phyloP scores from a whole-genome alignment of 2,797 vertebrate species.

The Agapornis canus region DNA sequence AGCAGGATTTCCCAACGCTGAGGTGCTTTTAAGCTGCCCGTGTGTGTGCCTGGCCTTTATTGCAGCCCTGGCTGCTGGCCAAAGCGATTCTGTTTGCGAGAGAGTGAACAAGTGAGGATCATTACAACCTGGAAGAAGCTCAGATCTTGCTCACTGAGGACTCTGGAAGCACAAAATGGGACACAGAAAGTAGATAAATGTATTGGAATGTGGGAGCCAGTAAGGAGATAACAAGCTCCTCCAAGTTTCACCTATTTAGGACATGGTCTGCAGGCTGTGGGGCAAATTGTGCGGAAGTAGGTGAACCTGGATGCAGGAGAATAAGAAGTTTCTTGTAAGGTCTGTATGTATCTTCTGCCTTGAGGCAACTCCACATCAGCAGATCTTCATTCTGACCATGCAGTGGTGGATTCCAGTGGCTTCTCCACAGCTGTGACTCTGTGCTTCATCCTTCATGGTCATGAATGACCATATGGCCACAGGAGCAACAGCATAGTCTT shows the following conservation, averaged over 20 bases:
- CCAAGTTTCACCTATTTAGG: background rate
- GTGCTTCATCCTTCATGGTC: background rate
- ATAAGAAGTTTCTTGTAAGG: background rate
- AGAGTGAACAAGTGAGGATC: constrained; percentile 35
- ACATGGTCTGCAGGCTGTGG: background rate
- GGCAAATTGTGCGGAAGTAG: background rate
- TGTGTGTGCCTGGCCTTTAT: constrained; percentile 30
- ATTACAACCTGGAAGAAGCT: constrained; percentile 12
- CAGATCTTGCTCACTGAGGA: background rate
- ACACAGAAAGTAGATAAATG: background rate
- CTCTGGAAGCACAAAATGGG: background rate
- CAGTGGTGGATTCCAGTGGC: background rate
- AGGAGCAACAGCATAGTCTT: background rate
- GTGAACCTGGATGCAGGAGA: background rate
- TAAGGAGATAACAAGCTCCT: background rate
- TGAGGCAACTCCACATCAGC: fast-evolving
- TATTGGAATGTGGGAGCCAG: background rate
- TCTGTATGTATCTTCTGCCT: background rate
- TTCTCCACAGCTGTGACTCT: background rate
- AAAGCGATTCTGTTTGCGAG: background rate
- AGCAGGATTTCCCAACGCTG: constrained; percentile 59
- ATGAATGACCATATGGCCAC: background rate
- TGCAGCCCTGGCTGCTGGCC: constrained; percentile 29
- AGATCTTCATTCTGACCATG: background rate
- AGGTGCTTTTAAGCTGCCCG: constrained; percentile 10